phyloP scores from a whole-genome alignment of 2,888 invertebrate genomes.

The Capitulum mitella region DNA sequence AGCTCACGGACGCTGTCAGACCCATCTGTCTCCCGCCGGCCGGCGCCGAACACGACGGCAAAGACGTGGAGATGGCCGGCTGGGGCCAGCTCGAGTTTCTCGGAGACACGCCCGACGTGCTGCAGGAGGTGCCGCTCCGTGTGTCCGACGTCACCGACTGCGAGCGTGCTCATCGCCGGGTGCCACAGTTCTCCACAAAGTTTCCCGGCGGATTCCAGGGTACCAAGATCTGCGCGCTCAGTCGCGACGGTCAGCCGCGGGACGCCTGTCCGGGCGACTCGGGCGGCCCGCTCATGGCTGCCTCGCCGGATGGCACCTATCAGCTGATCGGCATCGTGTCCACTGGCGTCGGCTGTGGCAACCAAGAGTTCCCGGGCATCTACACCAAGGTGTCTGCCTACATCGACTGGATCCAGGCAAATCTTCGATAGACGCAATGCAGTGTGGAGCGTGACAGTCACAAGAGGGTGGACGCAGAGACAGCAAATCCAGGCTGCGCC shows the following conservation, averaged over 20 bases:
- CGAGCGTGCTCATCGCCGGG: not conserved
- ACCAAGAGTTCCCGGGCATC: not conserved
- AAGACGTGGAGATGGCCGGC: not conserved
- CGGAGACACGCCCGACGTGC: no score
- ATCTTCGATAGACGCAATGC: no score
- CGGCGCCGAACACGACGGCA: not conserved
- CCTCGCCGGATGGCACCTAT: no score
- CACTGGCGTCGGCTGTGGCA: not conserved
- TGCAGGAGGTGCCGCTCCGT: no score
- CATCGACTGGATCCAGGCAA: constrained; percentile 1
- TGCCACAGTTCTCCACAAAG: not conserved
- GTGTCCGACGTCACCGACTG: not conserved
- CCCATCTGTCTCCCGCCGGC: not conserved
- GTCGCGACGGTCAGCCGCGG: no score
- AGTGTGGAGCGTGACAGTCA: no score
- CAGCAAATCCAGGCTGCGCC: no score
- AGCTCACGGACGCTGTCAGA: no score
- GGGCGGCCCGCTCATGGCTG: not conserved
- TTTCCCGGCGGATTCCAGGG: not conserved
- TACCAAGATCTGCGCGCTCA: no score
- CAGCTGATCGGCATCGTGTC: not conserved
- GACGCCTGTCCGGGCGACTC: not conserved
- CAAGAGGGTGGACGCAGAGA: no score
- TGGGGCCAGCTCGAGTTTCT: not conserved
- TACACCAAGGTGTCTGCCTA: not conserved